Evolutionary conservation across 2,888 invertebrate genomes (phyloP).

Genomic region (Hymenopus coronatus): DNA sequence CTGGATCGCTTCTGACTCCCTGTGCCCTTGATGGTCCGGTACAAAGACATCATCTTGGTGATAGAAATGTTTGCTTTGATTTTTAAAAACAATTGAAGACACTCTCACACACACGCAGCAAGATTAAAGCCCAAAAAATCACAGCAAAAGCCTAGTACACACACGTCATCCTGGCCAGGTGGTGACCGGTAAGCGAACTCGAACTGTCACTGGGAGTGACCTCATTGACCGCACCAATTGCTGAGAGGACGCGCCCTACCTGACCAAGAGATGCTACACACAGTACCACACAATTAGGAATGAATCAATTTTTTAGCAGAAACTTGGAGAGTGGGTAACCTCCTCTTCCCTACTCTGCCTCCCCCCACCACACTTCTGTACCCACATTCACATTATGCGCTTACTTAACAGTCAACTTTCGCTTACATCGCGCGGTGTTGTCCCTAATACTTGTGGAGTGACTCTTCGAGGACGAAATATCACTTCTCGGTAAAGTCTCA

Average conservation of each 20-base stretch:
- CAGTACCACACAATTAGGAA: background rate
- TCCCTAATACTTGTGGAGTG: conserved; percentile 2
- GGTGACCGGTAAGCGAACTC: background rate
- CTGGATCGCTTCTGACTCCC: conserved; percentile 53
- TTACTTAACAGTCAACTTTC: conserved; percentile 7
- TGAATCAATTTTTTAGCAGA: conserved; percentile 9
- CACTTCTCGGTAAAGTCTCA: background rate
- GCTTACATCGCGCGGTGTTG: background rate
- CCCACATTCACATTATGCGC: background rate
- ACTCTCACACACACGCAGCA: background rate
- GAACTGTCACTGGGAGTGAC: background rate
- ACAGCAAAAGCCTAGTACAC: background rate
- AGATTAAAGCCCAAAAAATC: background rate
- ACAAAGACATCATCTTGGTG: conserved; percentile 56
- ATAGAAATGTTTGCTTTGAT: background rate
- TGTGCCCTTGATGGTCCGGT: conserved; percentile 54
- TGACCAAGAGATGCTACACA: background rate
- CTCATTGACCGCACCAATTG: background rate
- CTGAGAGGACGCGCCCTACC: too few relatives aligned
- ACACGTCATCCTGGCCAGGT: background rate
- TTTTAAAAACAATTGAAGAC: background rate
- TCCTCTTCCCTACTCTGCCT: background rate
- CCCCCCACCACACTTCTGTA: background rate
- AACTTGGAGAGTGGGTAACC: background rate
- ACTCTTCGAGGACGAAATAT: background rate